These are phyloP conservation scores for Phortica variegata DNA, from an alignment of 1,140 invertebrate species.

Conservation along the genomic window DNA sequence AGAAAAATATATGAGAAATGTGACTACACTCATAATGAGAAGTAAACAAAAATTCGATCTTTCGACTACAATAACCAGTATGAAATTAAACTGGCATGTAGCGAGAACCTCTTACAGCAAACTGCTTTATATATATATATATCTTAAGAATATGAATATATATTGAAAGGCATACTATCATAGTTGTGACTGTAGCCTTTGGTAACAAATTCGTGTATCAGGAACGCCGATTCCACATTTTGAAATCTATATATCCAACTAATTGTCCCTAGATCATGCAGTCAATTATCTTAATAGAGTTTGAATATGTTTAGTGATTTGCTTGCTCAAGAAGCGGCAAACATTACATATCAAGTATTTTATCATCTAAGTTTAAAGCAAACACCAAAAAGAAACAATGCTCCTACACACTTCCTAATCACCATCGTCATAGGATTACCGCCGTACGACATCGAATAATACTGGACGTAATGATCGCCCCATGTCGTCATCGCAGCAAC, in stretches of 20 bases:
- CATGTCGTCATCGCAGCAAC: slow-evolving; percentile 44
- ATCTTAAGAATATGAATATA: too few relatives aligned
- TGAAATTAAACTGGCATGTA: too few relatives aligned
- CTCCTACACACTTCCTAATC: slow-evolving; percentile 54
- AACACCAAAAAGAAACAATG: slow-evolving; percentile 33
- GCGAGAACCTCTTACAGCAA: too few relatives aligned
- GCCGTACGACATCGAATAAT: slow-evolving; percentile 46
- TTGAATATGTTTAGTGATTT: slow-evolving; percentile 23
- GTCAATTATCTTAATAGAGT: slow-evolving; percentile 23
- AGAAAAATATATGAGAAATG: slow-evolving; percentile 8
- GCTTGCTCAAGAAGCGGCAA: slow-evolving; percentile 4
- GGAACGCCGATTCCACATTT: slow-evolving; percentile 5
- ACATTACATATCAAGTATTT: slow-evolving; percentile 31
- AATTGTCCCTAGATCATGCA: slow-evolving; percentile 36
- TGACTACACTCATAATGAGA: too few relatives aligned
- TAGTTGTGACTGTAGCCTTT: too few relatives aligned
- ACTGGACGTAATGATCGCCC: slow-evolving; percentile 46
- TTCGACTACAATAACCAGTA: too few relatives aligned
- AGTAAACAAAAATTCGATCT: too few relatives aligned
- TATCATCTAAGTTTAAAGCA: slow-evolving; percentile 32
- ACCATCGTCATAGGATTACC: slow-evolving; percentile 56
- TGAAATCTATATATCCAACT: slow-evolving; percentile 22
- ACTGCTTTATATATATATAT: too few relatives aligned
- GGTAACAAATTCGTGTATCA: too few relatives aligned
- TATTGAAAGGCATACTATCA: too few relatives aligned